phyloP scores from a whole-genome alignment of 2,888 invertebrate genomes.

The Latrodectus hesperus region DNA sequence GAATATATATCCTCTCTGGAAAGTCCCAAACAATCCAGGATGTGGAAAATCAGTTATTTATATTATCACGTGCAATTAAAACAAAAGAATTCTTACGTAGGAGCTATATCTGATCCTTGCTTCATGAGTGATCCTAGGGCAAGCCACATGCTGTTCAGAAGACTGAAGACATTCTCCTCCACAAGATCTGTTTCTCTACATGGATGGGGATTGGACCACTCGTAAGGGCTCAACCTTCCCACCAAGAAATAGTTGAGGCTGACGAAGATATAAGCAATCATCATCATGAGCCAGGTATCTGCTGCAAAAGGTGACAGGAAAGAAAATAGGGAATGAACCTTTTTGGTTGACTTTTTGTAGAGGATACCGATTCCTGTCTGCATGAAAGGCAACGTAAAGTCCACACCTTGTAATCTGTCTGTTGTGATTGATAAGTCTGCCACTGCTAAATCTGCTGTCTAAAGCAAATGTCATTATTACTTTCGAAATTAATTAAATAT shows the following conservation, averaged over 20 bases:
- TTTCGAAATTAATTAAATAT: too few relatives aligned
- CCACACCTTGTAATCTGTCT: slow-evolving; percentile 77
- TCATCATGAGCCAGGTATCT: slow-evolving; percentile 89
- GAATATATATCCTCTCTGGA: too few relatives aligned
- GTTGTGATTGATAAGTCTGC: slow-evolving; percentile 79
- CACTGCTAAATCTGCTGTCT: slow-evolving; percentile 78
- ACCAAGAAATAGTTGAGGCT: slow-evolving; percentile 83
- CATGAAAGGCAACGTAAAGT: slow-evolving; percentile 77
- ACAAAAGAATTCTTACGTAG: slow-evolving; percentile 82
- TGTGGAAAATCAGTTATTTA: too few relatives aligned
- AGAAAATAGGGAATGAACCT: slow-evolving; percentile 90
- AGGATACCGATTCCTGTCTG: slow-evolving; percentile 87
- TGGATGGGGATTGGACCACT: slow-evolving; percentile 78
- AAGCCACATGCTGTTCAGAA: slow-evolving; percentile 97
- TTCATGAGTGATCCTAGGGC: slow-evolving; percentile 96
- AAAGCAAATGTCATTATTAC: background rate
- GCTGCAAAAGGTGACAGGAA: slow-evolving; percentile 93
- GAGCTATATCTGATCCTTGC: slow-evolving; percentile 95
- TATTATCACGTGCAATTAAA: too few relatives aligned
- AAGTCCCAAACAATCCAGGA: too few relatives aligned
- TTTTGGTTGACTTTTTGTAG: slow-evolving; percentile 88
- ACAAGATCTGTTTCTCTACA: slow-evolving; percentile 83
- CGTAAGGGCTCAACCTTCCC: slow-evolving; percentile 77
- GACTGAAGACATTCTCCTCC: slow-evolving; percentile 94
- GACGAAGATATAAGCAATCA: slow-evolving; percentile 86